Conservation (phyloP, 1,140 invertebrate genomes). For the Drepana arcuata region DNA sequence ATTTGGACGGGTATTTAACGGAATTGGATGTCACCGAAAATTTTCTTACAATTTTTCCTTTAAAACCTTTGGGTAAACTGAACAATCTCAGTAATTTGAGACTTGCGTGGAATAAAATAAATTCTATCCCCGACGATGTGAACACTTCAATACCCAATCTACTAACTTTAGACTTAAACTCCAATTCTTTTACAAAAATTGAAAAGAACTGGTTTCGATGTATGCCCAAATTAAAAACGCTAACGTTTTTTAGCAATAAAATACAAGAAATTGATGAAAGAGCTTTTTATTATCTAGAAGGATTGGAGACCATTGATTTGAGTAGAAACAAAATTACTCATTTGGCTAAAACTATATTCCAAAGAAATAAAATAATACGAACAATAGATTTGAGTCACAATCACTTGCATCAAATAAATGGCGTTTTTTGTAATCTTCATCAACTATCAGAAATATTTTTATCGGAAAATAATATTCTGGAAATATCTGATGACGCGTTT, state of each 20-base stretch:
- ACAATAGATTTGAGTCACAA: constrained; percentile 91
- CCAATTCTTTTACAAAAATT: constrained; percentile 86
- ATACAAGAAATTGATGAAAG: constrained; percentile 84
- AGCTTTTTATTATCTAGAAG: constrained; percentile 80
- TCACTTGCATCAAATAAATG: constrained; percentile 87
- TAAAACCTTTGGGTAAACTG: constrained; percentile 83
- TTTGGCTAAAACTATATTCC: constrained; percentile 81
- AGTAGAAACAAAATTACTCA: constrained; percentile 89
- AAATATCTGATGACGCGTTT: constrained; percentile 87
- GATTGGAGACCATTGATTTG: constrained; percentile 88
- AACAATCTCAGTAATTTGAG: constrained; percentile 81
- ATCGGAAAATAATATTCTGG: constrained; percentile 92
- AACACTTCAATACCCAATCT: constrained; percentile 81
- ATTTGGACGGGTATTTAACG: constrained; percentile 83
- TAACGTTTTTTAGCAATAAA: constrained; percentile 88
- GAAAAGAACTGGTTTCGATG: constrained; percentile 83
- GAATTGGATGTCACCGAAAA: constrained; percentile 91
- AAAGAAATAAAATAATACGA: constrained; percentile 80
- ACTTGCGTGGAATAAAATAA: constrained; percentile 86
- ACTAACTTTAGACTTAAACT: constrained; percentile 86
- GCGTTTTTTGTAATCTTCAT: constrained; percentile 84
- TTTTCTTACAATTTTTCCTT: constrained; percentile 85
- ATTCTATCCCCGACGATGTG: constrained; percentile 78
- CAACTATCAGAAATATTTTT: constrained; percentile 86
- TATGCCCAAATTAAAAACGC: constrained; percentile 83